A percentile compares a stretch with the other conserved stretches of the same genome.
phyloP scores from a whole-genome alignment of 1,140 invertebrate species.

The Drosophila kepulauana region DNA sequence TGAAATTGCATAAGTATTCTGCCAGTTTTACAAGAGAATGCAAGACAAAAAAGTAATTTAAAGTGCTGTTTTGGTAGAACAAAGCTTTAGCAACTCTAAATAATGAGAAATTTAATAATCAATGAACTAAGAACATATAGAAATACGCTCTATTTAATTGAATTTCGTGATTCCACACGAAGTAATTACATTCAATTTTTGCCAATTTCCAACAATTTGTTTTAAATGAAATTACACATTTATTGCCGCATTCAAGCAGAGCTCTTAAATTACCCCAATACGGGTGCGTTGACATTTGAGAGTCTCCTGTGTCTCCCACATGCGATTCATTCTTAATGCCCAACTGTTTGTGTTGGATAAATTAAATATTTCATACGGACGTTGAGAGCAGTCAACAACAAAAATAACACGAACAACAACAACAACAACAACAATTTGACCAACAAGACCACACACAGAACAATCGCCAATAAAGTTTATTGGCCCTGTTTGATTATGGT shows the following conservation, averaged over 20 bases:
- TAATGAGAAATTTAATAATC: background rate
- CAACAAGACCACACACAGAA: constrained; percentile 45
- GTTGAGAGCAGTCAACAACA: constrained; percentile 41
- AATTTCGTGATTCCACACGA: constrained; percentile 40
- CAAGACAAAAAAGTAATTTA: no score
- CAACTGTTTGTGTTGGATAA: constrained; percentile 63
- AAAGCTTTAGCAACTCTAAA: background rate
- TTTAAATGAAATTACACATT: constrained; percentile 74
- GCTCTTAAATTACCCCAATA: constrained; percentile 4
- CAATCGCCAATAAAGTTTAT: constrained; percentile 73
- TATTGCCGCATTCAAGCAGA: constrained; percentile 27
- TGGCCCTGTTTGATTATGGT: constrained; percentile 56
- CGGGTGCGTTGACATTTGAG: constrained; percentile 51
- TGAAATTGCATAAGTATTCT: background rate
- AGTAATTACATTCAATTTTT: constrained; percentile 76
- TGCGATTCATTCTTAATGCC: constrained; percentile 60
- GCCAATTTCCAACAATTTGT: constrained; percentile 73
- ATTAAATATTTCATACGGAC: constrained; percentile 70
- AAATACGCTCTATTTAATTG: constrained; percentile 12
- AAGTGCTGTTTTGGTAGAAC: no score
- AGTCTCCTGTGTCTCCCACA: constrained; percentile 27
- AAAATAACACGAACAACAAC: constrained; percentile 21
- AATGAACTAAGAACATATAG: constrained; percentile 10
- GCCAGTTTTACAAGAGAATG: background rate
- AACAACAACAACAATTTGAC: constrained; percentile 40